A percentile compares a stretch with the other conserved stretches of the same genome.
Evolutionary conservation across 2,888 invertebrate genomes (phyloP).

Genomic region (Quadroppia sp.): DNA sequence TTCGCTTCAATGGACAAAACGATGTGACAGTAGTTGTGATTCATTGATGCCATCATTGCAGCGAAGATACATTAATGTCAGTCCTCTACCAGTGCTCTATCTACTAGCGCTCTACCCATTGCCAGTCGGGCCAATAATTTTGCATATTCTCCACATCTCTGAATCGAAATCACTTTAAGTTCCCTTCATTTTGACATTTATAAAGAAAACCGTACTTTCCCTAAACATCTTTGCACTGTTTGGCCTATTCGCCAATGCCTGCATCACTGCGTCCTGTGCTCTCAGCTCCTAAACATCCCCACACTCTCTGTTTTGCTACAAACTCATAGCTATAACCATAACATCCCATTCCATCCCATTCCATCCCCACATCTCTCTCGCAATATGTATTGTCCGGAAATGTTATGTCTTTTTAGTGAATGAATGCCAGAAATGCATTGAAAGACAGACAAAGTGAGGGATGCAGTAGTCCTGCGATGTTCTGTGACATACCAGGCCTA

Average conservation of each 20-base stretch:
- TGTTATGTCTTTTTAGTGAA: slow-evolving; percentile 32
- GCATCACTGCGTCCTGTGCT: slow-evolving; percentile 34
- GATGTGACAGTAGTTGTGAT: slow-evolving; percentile 35
- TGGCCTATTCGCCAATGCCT: neutral
- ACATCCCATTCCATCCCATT: slow-evolving; percentile 27
- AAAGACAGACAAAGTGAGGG: slow-evolving; percentile 15
- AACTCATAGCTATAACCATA: neutral
- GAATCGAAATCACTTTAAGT: slow-evolving; percentile 8
- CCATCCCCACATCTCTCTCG: slow-evolving; percentile 21
- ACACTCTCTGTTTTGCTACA: slow-evolving; percentile 39
- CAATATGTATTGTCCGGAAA: slow-evolving; percentile 37
- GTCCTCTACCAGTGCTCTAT: neutral
- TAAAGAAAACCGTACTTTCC: neutral
- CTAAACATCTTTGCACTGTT: slow-evolving; percentile 27
- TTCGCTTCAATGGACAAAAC: slow-evolving; percentile 32
- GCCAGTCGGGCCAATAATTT: slow-evolving; percentile 20
- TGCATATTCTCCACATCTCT: slow-evolving; percentile 18
- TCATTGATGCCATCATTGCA: slow-evolving; percentile 15
- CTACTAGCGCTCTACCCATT: neutral
- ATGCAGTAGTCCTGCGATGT: neutral
- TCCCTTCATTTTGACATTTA: slow-evolving; percentile 8
- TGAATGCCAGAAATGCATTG: slow-evolving; percentile 17
- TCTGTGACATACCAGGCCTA: neutral
- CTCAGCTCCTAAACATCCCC: slow-evolving; percentile 25
- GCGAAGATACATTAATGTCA: slow-evolving; percentile 15